Conservation (phyloP, 2,888 invertebrate genomes). For the Eristalis intricaria region DNA sequence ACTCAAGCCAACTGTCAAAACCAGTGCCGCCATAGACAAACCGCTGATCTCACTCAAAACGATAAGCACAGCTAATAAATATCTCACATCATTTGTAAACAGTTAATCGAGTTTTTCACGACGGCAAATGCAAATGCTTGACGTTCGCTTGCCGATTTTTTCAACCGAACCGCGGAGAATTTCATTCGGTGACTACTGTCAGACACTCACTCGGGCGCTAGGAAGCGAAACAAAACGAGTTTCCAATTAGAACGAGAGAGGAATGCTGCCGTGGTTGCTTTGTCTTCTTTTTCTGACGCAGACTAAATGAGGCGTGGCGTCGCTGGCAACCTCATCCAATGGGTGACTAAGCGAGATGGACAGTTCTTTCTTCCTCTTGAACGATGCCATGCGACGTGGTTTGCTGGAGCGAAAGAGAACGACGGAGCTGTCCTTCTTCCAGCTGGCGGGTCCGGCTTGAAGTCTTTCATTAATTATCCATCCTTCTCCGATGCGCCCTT, state of each 20-base stretch:
- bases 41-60: conserved; percentile 38
- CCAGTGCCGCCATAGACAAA: conserved; percentile 5
- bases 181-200: conserved; percentile 68
- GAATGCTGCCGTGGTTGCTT: conserved; percentile 28
- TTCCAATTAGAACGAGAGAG: conserved; percentile 62
- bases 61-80: conserved; percentile 15
- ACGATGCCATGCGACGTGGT: not conserved
- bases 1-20: conserved; percentile 53
- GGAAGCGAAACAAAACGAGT: conserved; percentile 69
- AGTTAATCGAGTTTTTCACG: conserved; percentile 53
- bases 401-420: conserved; percentile 45
- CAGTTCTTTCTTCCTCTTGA: conserved; percentile 13
- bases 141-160: conserved; percentile 38
- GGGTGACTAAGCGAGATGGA: conserved; percentile 38
- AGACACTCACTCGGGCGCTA: conserved; percentile 54
- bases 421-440: not conserved
- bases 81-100: conserved; percentile 13
- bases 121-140: conserved; percentile 62
- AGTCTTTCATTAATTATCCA: conserved; percentile 38
- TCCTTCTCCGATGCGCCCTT: conserved; percentile 46
- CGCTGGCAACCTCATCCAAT: conserved; percentile 35
- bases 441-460: conserved; percentile 15
- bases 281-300: conserved; percentile 15
- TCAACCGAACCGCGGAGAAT: conserved; percentile 65
- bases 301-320: conserved; percentile 56